Evolutionary conservation across 2,797 vertebrate genomes (phyloP), one percentile per base, ranked within the genome.

Genomic region (Scomberomorus guttatus): DNA sequence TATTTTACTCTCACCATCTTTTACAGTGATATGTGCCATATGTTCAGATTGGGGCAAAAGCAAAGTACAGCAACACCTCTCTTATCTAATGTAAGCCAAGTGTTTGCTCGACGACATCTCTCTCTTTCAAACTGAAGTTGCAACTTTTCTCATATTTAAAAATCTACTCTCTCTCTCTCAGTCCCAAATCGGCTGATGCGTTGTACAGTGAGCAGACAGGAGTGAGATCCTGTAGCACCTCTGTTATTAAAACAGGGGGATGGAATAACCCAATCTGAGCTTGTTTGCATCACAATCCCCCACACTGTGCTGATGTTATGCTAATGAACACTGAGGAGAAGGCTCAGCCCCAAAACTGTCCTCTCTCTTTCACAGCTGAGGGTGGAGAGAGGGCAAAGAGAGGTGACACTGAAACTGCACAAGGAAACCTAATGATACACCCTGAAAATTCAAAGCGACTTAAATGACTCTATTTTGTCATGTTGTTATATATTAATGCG

Each of bases 241-340:
- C 63, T 64, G 84, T 91, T 90, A 90, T 91, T 91, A 82, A 87
- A 89, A 83, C 59, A 70, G 77, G 79, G 72, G 81, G 65, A n/a
- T 81, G 83, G 86, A 92, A 87, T 91, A 90, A 91, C 93, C 87
- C 92, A 88, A 92, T 92, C 84, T 81, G 69, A 79, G 89, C 90
- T 92, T 85, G 91, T 94, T 95, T 95, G 93, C 93, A 93, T 94
- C 93, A 94, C 94, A 95, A 94, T 95, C 90, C 91, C 77, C 79
- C 88, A 90, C 89, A 75, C 87, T 81, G 87, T 86, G 89, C 89
- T 94, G 94, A 93, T 94, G 94, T 95, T 93, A 95, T 96, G 95
- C 92, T 95, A 96, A 96, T 96, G 93, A 94, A 82, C 64, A 79
- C 87, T 24, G 81, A 66, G 80, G 85, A 86, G 90, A 89, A 88